These are phyloP conservation scores for Propithecus deckenii DNA, from an alignment of 2,797 vertebrate species.

Conservation along the genomic window DNA sequence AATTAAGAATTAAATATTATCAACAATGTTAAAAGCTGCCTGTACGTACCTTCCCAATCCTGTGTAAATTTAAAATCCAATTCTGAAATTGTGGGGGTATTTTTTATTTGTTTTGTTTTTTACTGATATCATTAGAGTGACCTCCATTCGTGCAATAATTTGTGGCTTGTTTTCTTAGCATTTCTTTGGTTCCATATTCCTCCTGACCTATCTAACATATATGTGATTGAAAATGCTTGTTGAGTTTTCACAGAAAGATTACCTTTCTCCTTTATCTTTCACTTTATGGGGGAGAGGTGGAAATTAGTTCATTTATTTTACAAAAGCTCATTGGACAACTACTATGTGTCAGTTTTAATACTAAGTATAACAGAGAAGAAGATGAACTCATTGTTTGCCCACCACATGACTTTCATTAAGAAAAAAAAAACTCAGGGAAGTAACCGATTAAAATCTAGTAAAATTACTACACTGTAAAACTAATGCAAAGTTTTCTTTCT, in stretches of 20 bases:
- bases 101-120: not conserved
- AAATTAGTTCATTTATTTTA: not conserved
- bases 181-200: not conserved
- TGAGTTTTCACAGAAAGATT: not conserved
- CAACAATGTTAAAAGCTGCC: not conserved
- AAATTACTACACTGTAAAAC: not conserved
- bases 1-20: not conserved
- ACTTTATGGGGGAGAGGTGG: not conserved
- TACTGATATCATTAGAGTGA: not conserved
- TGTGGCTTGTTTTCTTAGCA: not conserved
- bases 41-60: fast-evolving
- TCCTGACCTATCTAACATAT: not conserved
- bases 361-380: not conserved
- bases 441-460: not conserved
- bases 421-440: not conserved
- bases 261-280: not conserved
- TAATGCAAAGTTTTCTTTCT: not conserved
- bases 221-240: not conserved
- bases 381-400: not conserved
- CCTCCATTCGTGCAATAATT: not conserved
- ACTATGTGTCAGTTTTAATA: not conserved
- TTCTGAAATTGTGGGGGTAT: not conserved
- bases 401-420: not conserved
- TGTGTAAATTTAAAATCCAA: not conserved
- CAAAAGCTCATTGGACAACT: not conserved